Percentiles rank a stretch among this genome's conserved stretches.
Conservation (phyloP, 2,797 vertebrate genomes). For the Nasua narica region DNA sequence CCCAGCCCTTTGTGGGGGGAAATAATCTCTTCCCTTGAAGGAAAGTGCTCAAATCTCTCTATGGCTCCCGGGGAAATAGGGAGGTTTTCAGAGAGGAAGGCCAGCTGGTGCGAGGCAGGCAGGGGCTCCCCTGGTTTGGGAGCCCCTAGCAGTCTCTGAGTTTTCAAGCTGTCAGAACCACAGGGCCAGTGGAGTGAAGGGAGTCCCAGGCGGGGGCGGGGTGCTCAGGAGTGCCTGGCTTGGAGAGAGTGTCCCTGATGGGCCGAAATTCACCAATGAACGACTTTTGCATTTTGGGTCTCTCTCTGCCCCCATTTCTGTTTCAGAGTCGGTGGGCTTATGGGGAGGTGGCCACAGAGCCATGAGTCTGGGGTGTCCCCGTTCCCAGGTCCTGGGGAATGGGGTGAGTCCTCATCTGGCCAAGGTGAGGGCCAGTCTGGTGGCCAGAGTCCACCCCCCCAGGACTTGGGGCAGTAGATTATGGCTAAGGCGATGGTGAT, state of each 20-base stretch:
- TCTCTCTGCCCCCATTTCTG: constrained; percentile 9
- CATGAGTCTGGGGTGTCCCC: background rate
- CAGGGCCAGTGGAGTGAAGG: background rate
- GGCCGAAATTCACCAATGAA: constrained; percentile 69
- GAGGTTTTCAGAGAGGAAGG: constrained; percentile 42
- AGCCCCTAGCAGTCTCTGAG: background rate
- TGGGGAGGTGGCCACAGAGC: background rate
- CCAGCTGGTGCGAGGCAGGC: constrained; percentile 33
- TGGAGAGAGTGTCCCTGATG: constrained; percentile 49
- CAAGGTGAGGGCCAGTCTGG: constrained; percentile 72
- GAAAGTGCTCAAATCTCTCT: constrained; percentile 35
- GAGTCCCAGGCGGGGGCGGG: background rate
- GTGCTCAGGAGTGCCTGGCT: constrained; percentile 16
- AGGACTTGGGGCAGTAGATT: constrained; percentile 47
- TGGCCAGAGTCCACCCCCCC: constrained; percentile 43
- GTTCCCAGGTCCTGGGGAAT: background rate
- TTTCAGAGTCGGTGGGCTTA: constrained; percentile 31
- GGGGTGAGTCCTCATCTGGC: constrained; percentile 43
- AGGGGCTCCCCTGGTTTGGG: constrained; percentile 10
- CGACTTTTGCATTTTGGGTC: constrained; percentile 23
- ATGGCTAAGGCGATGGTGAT: constrained; percentile 67
- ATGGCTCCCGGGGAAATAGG: constrained; percentile 22
- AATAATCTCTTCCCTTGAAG: constrained; percentile 23
- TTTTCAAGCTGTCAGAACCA: constrained; percentile 35
- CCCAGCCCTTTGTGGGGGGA: background rate